Evolutionary conservation across 2,113 vertebrate species (phyloP).

Genomic region (Deroptyus accipitrinus): DNA sequence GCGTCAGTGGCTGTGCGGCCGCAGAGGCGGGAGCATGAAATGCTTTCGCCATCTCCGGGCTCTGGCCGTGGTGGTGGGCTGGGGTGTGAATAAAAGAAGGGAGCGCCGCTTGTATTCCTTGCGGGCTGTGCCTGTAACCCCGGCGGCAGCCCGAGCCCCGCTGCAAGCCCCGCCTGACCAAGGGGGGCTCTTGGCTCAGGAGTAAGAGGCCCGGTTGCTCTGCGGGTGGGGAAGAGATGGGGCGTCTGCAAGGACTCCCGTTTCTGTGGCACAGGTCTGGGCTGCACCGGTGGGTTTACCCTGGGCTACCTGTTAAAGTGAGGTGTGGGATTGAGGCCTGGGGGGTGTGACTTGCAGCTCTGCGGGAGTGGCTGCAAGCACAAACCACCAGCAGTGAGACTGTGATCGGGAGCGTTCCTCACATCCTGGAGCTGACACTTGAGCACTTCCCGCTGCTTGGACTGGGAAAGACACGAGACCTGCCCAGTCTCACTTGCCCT

Average conservation of each 20-base stretch:
- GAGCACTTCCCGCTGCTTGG: too few relatives aligned
- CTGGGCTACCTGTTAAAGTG: neutral
- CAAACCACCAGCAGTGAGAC: neutral
- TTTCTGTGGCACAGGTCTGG: neutral
- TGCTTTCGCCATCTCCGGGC: fast-evolving
- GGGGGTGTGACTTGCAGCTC: neutral
- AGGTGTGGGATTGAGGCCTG: neutral
- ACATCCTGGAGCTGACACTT: fast-evolving
- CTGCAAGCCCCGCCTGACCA: neutral
- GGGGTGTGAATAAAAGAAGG: neutral
- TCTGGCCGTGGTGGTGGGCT: fast-evolving
- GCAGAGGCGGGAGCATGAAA: neutral
- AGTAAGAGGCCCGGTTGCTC: fast-evolving
- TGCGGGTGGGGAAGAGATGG: neutral
- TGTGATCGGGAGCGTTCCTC: neutral
- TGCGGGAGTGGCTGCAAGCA: too few relatives aligned
- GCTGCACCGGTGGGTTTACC: neutral
- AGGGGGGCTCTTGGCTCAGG: neutral
- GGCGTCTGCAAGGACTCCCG: too few relatives aligned
- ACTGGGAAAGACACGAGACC: neutral
- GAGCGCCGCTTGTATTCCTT: fast-evolving
- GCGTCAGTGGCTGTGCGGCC: neutral
- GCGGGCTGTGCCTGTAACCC: fast-evolving
- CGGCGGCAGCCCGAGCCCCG: too few relatives aligned
- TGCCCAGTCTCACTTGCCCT: neutral